phyloP scores from a whole-genome alignment of 1,140 invertebrate genomes.

The Mercenaria mercenaria region DNA sequence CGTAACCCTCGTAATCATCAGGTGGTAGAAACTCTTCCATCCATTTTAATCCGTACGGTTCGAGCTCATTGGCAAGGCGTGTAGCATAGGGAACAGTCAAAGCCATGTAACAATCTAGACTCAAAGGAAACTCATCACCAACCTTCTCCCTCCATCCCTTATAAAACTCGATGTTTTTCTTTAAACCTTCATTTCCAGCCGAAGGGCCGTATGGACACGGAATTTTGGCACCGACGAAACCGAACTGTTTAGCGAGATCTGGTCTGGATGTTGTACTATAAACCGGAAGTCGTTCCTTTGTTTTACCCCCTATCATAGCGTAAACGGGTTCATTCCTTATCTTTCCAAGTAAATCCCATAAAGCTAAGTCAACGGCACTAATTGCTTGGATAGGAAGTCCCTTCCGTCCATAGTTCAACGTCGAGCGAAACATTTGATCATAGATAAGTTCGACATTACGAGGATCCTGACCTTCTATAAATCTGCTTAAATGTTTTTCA shows the following conservation, averaged over 20 bases:
- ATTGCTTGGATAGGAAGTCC: constrained; percentile 82
- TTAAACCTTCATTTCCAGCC: constrained; percentile 80
- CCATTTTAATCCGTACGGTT: constrained; percentile 82
- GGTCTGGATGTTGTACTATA: constrained; percentile 81
- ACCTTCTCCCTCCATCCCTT: constrained; percentile 81
- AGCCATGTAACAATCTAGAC: constrained; percentile 83
- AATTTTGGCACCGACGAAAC: constrained; percentile 82
- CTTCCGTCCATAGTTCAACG: constrained; percentile 83
- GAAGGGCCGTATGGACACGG: constrained; percentile 82
- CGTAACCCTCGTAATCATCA: constrained; percentile 81
- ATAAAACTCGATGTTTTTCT: constrained; percentile 81
- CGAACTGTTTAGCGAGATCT: constrained; percentile 80
- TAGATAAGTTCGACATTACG: constrained; percentile 82
- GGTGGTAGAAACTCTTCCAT: constrained; percentile 83
- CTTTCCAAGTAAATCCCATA: constrained; percentile 83
- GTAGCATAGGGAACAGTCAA: constrained; percentile 80
- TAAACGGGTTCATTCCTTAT: constrained; percentile 81
- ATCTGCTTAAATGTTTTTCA: constrained; percentile 82
- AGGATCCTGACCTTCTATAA: constrained; percentile 83
- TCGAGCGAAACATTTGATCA: constrained; percentile 84
- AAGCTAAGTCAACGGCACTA: constrained; percentile 81
- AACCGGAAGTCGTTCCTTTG: constrained; percentile 81
- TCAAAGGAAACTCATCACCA: constrained; percentile 80
- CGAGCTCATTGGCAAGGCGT: constrained; percentile 77
- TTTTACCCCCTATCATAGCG: constrained; percentile 81